Base-by-base conservation (phyloP, 2,797 vertebrate species). In the Diceros bicornis region DNA sequence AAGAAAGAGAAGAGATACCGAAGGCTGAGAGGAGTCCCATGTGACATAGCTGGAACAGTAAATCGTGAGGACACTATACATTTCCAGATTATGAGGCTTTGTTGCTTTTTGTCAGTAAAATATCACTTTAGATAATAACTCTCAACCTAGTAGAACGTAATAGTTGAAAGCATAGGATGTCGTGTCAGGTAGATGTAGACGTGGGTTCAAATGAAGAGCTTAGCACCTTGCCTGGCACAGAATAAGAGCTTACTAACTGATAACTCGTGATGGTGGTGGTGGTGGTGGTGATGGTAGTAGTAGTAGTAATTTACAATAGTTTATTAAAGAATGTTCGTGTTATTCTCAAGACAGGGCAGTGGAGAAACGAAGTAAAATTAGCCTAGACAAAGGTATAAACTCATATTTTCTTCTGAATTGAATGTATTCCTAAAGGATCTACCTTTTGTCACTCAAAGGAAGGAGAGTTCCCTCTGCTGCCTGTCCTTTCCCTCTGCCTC, bases 331-430 rank as follows among this genome's bases (percentile, higher is more conserved):
- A 55, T 27, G 12, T 69, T 74, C 59, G 29, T 69, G 41, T 68
- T 88, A 34, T 59, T 81, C 61, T 91, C 59, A 91, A 82, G 77
- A n/a, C 32, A 57, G 37, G 25, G 4, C 27, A 74, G 16, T 81
- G 17, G 47, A 75, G 62, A 92, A 87, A 66, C 29, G 11, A 21
- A 62, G 37, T 89, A 66, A 68, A 47, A 86, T 34, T 62, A 68
- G 78, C 34, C 61, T 41, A 81, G 57, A 44, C 20, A 87, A 79
- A 83, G 27, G 21, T 82, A 17, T 47, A 74, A 82, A 82, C 44
- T 86, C 84, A 41, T n/a, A 41, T 96, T 93, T 94, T 88, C 81
- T 84, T 7, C 6, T 91, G 78, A 96, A 92, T 37, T 87, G 14
- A 47, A 14, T 59, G 4, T 77, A 29, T 82, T 85, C 62, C 68